Evolutionary conservation across 1,140 invertebrate species (phyloP), one percentile per base, ranked within the genome.

Genomic region (Nephila pilipes): DNA sequence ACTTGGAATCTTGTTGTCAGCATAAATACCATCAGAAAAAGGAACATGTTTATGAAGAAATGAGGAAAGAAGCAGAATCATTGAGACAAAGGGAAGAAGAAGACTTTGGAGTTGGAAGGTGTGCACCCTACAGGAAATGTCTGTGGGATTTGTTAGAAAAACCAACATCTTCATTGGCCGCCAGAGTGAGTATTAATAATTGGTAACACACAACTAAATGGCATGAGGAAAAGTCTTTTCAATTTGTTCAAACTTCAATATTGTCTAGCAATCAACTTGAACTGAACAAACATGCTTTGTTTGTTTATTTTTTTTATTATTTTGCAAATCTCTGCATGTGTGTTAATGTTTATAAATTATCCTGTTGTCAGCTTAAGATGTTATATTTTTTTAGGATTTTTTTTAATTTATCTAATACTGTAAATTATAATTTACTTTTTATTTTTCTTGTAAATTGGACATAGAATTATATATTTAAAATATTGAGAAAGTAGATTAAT

Each of bases 1-100:
- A 99, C 95, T 96, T 99, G 94, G 99, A 99, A 96, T 99, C 98
- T 32, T 99, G 99, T 96, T 99, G 99, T 95, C 99, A 99, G 96
- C 99, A 99, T 96, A 99, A 99, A 95, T 99, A 99, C 96, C 98
- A 99, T 96, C 99, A 99, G 96, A 96, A 98, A 92, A 99, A 99
- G 95, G 99, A 99, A 96, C 98, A 99, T 95, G 99, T 99, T 2
- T 98, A 99, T 96, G 99, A 99, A 96, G 99, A 99, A 95, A 99
- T 99, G 98, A 96, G 99, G 79, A 99, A 99, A 95, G 99, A 99
- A 96, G 98, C 98, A 18, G 99, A 99, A 95, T 98, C 98, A 63
- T 96, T 99, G 81, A 96, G 98, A 92, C 98, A 99, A 95, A 96
- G 98, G 12, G 98, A 99, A 95, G 98, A 99, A 95, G 99, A 99